These are phyloP conservation scores for Ataeniobius toweri DNA, from an alignment of 2,797 vertebrate species.

Conservation along the genomic window DNA sequence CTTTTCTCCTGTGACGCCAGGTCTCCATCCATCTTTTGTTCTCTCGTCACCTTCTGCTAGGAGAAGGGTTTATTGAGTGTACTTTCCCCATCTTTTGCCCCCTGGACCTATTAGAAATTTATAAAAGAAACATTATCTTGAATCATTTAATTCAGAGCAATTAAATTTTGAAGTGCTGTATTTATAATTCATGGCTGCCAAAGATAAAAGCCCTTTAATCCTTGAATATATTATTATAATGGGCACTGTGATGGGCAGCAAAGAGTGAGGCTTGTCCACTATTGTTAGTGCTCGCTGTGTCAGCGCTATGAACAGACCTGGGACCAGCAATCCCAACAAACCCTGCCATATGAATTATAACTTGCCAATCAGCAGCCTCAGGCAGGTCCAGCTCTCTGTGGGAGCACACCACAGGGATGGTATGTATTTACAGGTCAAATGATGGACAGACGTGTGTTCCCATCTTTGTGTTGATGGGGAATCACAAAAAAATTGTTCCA, in stretches of 20 bases:
- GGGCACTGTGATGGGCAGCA: slow-evolving; percentile 71
- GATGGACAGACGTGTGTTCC: not conserved
- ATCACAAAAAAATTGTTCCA: not conserved
- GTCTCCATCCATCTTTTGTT: slow-evolving; percentile 30
- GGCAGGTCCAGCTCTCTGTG: slow-evolving; percentile 1
- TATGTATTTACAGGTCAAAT: not conserved
- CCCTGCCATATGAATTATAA: slow-evolving; percentile 80
- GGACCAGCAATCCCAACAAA: slow-evolving; percentile 74
- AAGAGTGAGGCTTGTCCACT: slow-evolving; percentile 77
- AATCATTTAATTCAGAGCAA: slow-evolving; percentile 90
- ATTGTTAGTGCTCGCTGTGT: slow-evolving; percentile 78
- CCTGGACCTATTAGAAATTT: slow-evolving; percentile 81
- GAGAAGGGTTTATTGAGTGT: slow-evolving; percentile 61
- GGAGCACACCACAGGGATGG: not conserved
- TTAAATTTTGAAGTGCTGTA: slow-evolving; percentile 82
- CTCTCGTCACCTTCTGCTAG: slow-evolving; percentile 39
- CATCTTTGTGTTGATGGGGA: not conserved
- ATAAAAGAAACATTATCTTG: slow-evolving; percentile 88
- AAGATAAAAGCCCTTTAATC: slow-evolving; percentile 87
- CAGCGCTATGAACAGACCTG: slow-evolving; percentile 67
- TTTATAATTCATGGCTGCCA: slow-evolving; percentile 85
- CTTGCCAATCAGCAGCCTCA: slow-evolving; percentile 49
- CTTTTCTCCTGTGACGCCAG: slow-evolving; percentile 8
- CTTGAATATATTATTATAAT: slow-evolving; percentile 87
- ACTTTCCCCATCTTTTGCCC: slow-evolving; percentile 58